These are phyloP conservation scores for Cantharis lateralis DNA, from an alignment of 2,888 invertebrate genomes.

Conservation along the genomic window DNA sequence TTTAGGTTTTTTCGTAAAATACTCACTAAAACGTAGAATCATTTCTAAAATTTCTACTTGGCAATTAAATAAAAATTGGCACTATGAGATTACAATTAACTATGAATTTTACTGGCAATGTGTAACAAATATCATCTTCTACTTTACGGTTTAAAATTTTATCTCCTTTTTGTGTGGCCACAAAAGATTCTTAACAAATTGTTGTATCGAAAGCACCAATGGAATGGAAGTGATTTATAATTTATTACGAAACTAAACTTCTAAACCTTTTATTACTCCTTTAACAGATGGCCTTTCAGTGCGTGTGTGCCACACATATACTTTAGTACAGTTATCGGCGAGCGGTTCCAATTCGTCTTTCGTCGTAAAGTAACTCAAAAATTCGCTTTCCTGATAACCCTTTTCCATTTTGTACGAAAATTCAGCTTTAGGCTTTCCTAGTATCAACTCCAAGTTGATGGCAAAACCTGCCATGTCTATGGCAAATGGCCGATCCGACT, in stretches of 20 bases:
- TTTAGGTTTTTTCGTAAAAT: not conserved
- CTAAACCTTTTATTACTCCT: constrained; percentile 63
- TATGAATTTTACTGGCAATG: not conserved
- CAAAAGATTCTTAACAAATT: constrained; percentile 1
- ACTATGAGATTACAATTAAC: not conserved
- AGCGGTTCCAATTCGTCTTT: constrained; percentile 84
- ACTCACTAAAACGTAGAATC: not conserved
- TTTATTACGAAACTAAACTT: constrained; percentile 40
- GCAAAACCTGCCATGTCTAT: constrained; percentile 99
- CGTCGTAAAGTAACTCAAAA: constrained; percentile 74
- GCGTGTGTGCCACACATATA: constrained; percentile 98
- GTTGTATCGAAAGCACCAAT: constrained; percentile 20
- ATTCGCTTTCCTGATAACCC: constrained; percentile 88
- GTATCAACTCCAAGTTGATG: constrained; percentile 76
- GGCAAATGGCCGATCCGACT: constrained; percentile 89
- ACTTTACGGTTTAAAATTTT: not conserved
- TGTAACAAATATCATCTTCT: not conserved
- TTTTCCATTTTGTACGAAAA: constrained; percentile 86
- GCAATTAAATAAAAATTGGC: not conserved
- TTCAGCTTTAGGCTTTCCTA: constrained; percentile 71
- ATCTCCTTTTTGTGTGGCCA: not conserved
- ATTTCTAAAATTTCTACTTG: not conserved
- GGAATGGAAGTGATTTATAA: constrained; percentile 14
- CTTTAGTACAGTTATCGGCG: constrained; percentile 88
- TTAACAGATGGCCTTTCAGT: constrained; percentile 85